Evolutionary conservation across 2,113 vertebrate species (phyloP), one percentile per base, ranked within the genome.

Genomic region (Mastomys coucha): DNA sequence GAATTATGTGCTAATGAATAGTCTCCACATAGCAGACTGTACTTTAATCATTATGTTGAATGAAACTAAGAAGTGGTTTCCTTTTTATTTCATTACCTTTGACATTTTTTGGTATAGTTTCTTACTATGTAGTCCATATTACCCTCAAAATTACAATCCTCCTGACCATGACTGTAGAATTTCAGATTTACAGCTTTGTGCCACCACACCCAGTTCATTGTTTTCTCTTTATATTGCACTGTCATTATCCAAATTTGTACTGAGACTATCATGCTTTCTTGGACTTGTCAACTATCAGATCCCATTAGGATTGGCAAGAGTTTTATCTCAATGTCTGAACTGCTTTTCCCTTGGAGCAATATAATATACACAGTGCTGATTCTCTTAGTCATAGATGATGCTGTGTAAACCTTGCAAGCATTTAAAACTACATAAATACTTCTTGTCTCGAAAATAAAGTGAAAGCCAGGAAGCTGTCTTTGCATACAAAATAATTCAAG

Each of bases 401-500:
- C 19, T 56, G 2, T 26, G 77, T 88, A 76, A 39, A 76, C 7
- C 16, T 51, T 77, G 36, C 45, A 73, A 91, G 28, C 5, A 42
- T 67, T 93, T 73, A 80, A 26, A 78, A 92, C 70, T 94, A 28
- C 51, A n/a, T 65, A 87, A 93, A 80, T 53, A 31, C n/a, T 82
- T 94, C 56, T 87, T 65, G 7, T n/a, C 73, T 5, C 12, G 45
- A 51, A 4, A 75, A 75, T 39, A 89, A 19, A 78, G 22, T 84
- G 73, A 42, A 89, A 93, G 8, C 6, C 63, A 88, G 84, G 22
- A 93, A 87, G 22, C 36, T 93, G 77, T 42, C 51, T 91, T 95
- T 91, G 9, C 7, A 94, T 56, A 94, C 89, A 56, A 94, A 91
- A 93, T 80, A 93, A 12, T 92, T 78, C 53, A 88, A 92, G 85